Base-by-base conservation (phyloP, 2,113 vertebrate genomes). In the Cephalopholis sonnerati region DNA sequence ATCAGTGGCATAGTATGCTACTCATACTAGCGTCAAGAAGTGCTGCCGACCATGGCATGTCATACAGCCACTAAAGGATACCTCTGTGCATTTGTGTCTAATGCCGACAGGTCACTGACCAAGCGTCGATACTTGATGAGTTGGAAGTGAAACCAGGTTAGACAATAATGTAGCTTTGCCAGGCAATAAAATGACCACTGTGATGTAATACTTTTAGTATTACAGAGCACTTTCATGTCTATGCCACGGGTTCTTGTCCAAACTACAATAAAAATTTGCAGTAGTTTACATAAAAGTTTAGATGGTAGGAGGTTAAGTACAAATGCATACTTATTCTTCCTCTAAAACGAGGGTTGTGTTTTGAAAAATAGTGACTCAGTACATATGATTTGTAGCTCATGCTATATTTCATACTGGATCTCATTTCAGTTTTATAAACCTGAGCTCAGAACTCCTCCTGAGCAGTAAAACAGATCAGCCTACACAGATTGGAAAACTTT, bases 391-490 rank as follows among this genome's bases (percentile, higher is more conserved):
- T 66, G 15, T 46, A 59, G 12, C 32, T 54, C 20, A 53, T 50
- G 36, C 24, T 6, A 20, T 29, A 25, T 18, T 74, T 51, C 15
- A 39, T 25, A 29, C 24, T 53, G 22, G 27, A 81, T 22, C 64
- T n/a, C 3, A 50, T 61, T 77, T 61, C 3, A 57, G 1, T n/a
- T 46, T 50, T 2, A 24, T 39, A 68, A 51, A 63, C 27, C 50
- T 32, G 39, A 51, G 32, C 32, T 71, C 29, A 69, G 29, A 54
- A 24, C 69, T 64, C 29, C 32, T 71, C 59, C 48, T 58, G 41
- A 65, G 22, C 50, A 41, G 39, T 71, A 54, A 44, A 81, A 74
- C 62, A 63, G 24, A 64, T 54, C 50, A 82, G 11, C 17, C 39
- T 36, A 25, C 68, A 54, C 41, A 71, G 12, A 61, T 68, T 2